Evolutionary conservation across 2,113 vertebrate genomes (phyloP).

Genomic region (Chunga burmeisteri): DNA sequence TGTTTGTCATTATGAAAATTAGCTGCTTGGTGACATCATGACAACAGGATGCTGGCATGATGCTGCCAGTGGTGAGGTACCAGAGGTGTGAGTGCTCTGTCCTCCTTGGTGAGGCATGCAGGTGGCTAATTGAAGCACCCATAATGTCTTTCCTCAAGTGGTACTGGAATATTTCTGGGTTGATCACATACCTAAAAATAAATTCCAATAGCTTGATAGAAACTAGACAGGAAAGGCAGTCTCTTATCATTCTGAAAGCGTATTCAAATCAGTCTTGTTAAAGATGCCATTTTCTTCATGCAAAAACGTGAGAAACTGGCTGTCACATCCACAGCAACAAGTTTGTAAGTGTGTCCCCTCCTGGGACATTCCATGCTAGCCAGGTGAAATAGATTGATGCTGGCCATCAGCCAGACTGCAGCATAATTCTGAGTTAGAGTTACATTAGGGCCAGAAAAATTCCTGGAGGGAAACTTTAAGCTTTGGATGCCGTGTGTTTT

Average conservation of each 20-base stretch:
- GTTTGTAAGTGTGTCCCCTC: background rate
- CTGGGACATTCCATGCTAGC: background rate
- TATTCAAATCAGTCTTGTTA: background rate
- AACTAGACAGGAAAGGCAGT: background rate
- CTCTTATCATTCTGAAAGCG: background rate
- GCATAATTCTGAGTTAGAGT: background rate
- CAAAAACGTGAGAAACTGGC: background rate
- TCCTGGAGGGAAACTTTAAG: background rate
- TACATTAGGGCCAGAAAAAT: background rate
- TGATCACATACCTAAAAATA: background rate
- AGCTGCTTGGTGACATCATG: background rate
- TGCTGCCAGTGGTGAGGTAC: background rate
- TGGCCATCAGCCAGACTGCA: background rate
- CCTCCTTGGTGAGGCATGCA: background rate
- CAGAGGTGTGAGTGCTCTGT: background rate
- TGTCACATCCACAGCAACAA: background rate
- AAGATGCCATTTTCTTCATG: background rate
- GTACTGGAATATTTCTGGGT: background rate
- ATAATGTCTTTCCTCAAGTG: background rate
- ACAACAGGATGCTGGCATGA: background rate
- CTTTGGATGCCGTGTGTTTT: background rate
- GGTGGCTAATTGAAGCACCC: background rate
- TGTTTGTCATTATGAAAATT: background rate
- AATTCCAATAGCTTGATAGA: background rate
- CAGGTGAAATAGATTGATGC: background rate